Conservation (phyloP, 2,113 vertebrate genomes). For the Salvator merianae region DNA sequence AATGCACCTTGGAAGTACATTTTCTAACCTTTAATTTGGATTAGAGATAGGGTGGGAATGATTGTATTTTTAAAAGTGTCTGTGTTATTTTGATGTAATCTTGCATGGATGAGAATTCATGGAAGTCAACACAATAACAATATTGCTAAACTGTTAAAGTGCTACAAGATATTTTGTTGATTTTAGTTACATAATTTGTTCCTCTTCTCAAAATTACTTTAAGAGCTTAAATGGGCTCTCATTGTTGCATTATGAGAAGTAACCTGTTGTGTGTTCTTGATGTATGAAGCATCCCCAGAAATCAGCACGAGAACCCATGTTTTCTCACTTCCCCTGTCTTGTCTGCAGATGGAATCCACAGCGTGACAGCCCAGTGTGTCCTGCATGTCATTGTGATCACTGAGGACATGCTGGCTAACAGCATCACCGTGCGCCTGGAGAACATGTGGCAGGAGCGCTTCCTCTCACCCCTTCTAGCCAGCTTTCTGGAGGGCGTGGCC, state of each 20-base stretch:
- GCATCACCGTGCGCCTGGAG: constrained; percentile 94
- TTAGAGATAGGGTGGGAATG: too few relatives aligned
- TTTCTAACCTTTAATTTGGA: too few relatives aligned
- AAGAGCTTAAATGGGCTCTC: neutral
- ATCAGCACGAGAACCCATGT: neutral
- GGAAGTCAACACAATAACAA: neutral
- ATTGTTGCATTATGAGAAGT: neutral
- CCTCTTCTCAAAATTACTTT: neutral
- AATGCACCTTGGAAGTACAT: too few relatives aligned
- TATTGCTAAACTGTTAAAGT: neutral
- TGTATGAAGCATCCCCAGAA: neutral
- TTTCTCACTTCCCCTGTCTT: neutral
- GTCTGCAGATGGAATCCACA: constrained; percentile 90
- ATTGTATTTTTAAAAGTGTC: neutral
- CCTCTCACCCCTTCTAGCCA: constrained; percentile 88
- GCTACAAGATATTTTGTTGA: neutral
- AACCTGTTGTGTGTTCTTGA: neutral
- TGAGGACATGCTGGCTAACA: constrained; percentile 95
- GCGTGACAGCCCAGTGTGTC: constrained; percentile 91
- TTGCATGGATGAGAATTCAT: neutral
- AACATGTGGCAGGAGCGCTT: constrained; percentile 99
- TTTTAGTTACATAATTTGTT: neutral
- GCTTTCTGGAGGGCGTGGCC: constrained; percentile 94
- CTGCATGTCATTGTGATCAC: constrained; percentile 96
- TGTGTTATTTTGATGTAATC: neutral